These are phyloP conservation scores for Myotis vivesi DNA, from an alignment of 2,797 vertebrate genomes.

Conservation along the genomic window DNA sequence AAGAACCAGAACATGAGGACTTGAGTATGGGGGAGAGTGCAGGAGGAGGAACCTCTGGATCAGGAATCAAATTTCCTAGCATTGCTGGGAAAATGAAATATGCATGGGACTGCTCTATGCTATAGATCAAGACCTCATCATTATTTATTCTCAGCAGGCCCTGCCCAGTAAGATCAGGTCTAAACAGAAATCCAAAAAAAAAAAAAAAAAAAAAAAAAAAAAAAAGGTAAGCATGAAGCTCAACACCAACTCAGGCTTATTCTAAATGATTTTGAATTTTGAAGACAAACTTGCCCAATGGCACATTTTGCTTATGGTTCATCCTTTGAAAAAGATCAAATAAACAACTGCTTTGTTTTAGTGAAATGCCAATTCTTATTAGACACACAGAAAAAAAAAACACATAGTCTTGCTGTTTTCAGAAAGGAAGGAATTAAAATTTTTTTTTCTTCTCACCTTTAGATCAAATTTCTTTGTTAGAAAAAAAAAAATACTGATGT, in stretches of 20 bases:
- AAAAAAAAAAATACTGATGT: neutral
- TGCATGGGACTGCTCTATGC: rapidly evolving
- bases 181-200: neutral
- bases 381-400: neutral
- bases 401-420: neutral
- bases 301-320: neutral
- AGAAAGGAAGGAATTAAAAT: neutral
- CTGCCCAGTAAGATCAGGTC: neutral
- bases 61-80: neutral
- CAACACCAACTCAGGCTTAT: neutral
- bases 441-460: neutral
- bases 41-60: neutral
- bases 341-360: neutral
- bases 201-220: too few species aligned
- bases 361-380: neutral
- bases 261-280: neutral
- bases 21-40: neutral
- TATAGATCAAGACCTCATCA: neutral
- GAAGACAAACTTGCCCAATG: neutral
- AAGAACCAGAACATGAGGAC: neutral
- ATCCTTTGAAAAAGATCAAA: neutral
- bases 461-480: neutral
- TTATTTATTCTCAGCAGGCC: neutral
- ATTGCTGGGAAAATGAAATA: neutral
- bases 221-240: neutral